These are phyloP conservation scores for Psettodes erumei DNA, from an alignment of 2,113 vertebrate genomes.

Conservation along the genomic window DNA sequence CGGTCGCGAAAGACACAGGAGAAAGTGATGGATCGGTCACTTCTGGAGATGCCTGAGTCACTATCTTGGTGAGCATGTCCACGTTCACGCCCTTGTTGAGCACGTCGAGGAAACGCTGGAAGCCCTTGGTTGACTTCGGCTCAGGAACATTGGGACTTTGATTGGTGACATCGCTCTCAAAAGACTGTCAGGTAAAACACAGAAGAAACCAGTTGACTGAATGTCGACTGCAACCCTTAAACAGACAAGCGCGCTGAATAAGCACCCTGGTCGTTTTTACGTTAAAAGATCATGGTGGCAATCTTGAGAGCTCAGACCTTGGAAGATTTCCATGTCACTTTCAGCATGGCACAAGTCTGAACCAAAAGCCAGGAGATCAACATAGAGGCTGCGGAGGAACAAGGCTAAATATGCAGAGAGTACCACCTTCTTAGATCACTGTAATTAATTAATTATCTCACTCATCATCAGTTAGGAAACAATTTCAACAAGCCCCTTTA, in stretches of 20 bases:
- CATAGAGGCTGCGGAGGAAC: neutral
- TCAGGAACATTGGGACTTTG: slow-evolving; percentile 10
- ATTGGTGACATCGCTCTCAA: slow-evolving; percentile 14
- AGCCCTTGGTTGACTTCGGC: slow-evolving; percentile 54
- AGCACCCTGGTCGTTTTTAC: neutral
- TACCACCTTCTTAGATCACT: neutral
- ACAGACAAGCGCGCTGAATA: neutral
- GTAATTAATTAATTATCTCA: neutral
- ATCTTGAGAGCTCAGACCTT: neutral
- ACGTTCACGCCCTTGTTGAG: slow-evolving; percentile 78
- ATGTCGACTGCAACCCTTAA: neutral
- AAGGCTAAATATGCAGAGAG: neutral
- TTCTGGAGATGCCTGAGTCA: slow-evolving; percentile 35
- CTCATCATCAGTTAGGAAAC: neutral
- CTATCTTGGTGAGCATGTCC: slow-evolving; percentile 64
- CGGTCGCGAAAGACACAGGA: neutral
- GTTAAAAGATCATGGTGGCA: neutral
- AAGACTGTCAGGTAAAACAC: slow-evolving; percentile 55
- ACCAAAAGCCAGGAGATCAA: neutral
- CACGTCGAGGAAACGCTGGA: slow-evolving; percentile 76
- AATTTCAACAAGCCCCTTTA: neutral
- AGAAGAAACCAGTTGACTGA: slow-evolving; percentile 23
- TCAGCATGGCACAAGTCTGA: neutral
- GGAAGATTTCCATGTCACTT: no score
- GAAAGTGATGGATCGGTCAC: neutral